Evolutionary conservation across 1,140 invertebrate species (phyloP).

Genomic region (Drosophila nigromelanica): DNA sequence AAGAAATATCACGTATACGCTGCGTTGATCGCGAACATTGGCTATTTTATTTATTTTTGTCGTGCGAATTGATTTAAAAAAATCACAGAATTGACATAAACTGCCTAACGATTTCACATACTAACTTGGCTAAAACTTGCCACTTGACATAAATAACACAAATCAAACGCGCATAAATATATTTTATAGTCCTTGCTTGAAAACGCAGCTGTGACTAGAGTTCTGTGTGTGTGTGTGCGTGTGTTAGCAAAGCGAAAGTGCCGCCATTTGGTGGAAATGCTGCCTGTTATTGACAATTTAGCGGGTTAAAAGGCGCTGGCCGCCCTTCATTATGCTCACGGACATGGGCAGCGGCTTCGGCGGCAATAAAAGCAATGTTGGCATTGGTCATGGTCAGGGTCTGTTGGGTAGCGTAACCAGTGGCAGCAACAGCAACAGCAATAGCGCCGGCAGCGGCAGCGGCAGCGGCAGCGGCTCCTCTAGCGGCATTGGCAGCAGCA

Average conservation of each 20-base stretch:
- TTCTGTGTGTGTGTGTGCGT: constrained; percentile 3
- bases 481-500: constrained; percentile 46
- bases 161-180: constrained; percentile 21
- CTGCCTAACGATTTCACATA: not conserved
- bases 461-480: constrained; percentile 29
- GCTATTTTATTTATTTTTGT: not conserved
- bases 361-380: constrained; percentile 51
- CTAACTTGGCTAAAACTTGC: not conserved
- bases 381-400: constrained; percentile 54
- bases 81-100: constrained; percentile 15
- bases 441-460: not conserved
- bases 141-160: constrained; percentile 1
- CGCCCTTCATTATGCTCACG: constrained; percentile 57
- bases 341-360: constrained; percentile 40
- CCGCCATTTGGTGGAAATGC: constrained; percentile 16
- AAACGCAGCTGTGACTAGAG: constrained; percentile 10
- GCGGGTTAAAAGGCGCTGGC: constrained; percentile 27
- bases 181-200: not conserved
- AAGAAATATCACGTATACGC: not conserved
- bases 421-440: constrained; percentile 1
- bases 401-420: constrained; percentile 9
- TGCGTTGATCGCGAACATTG: not conserved
- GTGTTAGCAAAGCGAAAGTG: constrained; percentile 28
- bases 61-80: not conserved
- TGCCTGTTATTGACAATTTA: constrained; percentile 23